These are phyloP conservation scores for Lissocephala sabroskyi DNA, from an alignment of 2,888 invertebrate genomes.

Conservation along the genomic window DNA sequence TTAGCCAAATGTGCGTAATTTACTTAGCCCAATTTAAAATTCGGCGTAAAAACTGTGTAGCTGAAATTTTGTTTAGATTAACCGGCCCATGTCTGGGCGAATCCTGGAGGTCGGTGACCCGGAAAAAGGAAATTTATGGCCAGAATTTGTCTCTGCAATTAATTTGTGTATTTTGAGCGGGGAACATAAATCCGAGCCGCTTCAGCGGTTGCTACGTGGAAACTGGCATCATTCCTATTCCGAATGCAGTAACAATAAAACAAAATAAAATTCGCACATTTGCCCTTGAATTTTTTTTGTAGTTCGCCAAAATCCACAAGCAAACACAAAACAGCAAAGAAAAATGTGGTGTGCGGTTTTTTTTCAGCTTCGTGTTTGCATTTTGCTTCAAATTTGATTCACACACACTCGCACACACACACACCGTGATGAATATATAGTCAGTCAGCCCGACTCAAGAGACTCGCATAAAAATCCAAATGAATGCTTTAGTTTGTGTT, in stretches of 20 bases:
- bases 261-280: constrained; percentile 40
- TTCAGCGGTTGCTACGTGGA: constrained; percentile 33
- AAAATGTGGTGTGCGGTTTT: constrained; percentile 12
- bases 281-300: constrained; percentile 60
- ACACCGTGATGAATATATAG: constrained; percentile 27
- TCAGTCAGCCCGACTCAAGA: constrained; percentile 52
- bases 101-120: constrained; percentile 40
- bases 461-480: constrained; percentile 29
- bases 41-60: constrained; percentile 28
- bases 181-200: constrained; percentile 58
- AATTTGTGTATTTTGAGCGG: constrained; percentile 49
- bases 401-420: constrained; percentile 16
- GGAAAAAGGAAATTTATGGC: background rate
- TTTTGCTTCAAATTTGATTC: constrained; percentile 56
- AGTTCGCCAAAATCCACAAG: constrained; percentile 53
- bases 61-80: too few species aligned
- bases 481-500: constrained; percentile 64
- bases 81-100: too few species aligned
- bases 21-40: constrained; percentile 55
- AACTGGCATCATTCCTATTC: constrained; percentile 40
- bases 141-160: constrained; percentile 2
- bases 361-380: constrained; percentile 43
- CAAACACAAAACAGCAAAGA: constrained; percentile 19
- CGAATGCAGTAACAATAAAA: constrained; percentile 19
- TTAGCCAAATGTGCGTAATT: constrained; percentile 47